Percentiles rank a stretch among this genome's conserved stretches.
These are phyloP conservation scores for Mallotus villosus DNA, from an alignment of 2,797 vertebrate species.

Conservation along the genomic window DNA sequence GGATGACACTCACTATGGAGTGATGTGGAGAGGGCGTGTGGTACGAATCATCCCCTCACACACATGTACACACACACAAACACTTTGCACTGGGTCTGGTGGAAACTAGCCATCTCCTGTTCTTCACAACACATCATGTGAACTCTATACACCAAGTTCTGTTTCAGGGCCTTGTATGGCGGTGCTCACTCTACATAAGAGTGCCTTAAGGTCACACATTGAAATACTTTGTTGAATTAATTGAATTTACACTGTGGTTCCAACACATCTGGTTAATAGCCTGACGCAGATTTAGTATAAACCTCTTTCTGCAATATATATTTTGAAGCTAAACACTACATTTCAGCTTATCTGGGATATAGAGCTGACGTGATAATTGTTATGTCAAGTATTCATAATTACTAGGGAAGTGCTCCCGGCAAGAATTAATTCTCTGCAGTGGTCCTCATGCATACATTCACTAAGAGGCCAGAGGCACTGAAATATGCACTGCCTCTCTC, in stretches of 20 bases:
- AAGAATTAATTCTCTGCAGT: not conserved
- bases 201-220: not conserved
- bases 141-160: no score
- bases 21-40: no score
- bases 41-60: not conserved
- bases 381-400: slow-evolving; percentile 8
- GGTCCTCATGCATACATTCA: no score
- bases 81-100: not conserved
- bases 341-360: not conserved
- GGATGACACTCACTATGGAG: not conserved
- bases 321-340: not conserved
- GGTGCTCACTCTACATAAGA: not conserved
- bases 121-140: not conserved
- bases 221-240: not conserved
- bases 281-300: not conserved
- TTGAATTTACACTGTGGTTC: not conserved
- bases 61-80: not conserved
- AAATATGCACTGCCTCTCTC: not conserved
- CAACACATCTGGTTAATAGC: not conserved
- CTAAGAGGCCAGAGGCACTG: not conserved
- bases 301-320: not conserved
- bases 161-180: not conserved
- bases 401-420: not conserved
- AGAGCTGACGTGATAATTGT: not conserved
- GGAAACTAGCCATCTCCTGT: not conserved